These are phyloP conservation scores for Eclectus roratus DNA, from an alignment of 2,113 vertebrate genomes.

Conservation along the genomic window DNA sequence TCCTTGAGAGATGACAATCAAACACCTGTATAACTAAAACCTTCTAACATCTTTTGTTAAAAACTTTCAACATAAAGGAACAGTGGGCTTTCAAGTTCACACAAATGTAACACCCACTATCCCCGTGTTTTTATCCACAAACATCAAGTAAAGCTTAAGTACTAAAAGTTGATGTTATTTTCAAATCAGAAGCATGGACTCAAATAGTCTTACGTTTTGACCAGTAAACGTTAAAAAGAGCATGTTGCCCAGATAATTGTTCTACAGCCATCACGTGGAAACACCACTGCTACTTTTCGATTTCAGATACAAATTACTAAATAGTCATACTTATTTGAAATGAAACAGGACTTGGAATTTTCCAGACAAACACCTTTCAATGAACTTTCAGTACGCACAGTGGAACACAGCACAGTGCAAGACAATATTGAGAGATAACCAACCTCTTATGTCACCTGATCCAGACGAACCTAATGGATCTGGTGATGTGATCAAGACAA, in stretches of 20 bases:
- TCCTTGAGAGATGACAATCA: not conserved
- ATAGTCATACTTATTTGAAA: not conserved
- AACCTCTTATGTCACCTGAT: not conserved
- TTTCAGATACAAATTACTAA: not conserved
- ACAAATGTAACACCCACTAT: not conserved
- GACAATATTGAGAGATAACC: not conserved
- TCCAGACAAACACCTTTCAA: not conserved
- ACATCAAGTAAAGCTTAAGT: not conserved
- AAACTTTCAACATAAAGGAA: not conserved
- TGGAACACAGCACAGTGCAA: not conserved
- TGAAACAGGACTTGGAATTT: not conserved
- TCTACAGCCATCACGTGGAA: not conserved
- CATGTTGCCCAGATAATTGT: not conserved
- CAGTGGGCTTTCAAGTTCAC: not conserved
- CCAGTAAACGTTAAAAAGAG: not conserved
- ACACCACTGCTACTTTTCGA: not conserved
- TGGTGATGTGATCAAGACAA: not conserved
- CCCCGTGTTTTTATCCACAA: not conserved
- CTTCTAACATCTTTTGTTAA: not conserved
- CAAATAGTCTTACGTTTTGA: not conserved
- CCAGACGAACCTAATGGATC: not conserved
- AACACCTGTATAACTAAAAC: not conserved
- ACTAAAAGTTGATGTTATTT: not conserved
- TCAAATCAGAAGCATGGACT: not conserved
- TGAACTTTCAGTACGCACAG: accelerated